A percentile compares a stretch with the other conserved stretches of the same genome.
These are phyloP conservation scores for Acanthoscelides obtectus DNA, from an alignment of 2,888 invertebrate species.

Conservation along the genomic window DNA sequence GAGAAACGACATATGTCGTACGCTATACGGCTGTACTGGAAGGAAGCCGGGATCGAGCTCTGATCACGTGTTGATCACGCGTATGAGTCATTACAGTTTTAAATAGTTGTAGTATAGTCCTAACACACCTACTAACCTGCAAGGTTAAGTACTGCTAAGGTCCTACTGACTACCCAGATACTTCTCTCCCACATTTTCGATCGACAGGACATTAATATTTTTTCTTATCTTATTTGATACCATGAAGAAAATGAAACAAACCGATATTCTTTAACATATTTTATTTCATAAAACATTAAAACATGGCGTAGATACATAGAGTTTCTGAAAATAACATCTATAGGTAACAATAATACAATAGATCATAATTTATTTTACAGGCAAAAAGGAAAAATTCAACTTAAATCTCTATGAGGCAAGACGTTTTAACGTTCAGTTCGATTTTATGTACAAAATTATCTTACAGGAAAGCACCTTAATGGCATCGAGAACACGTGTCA, in stretches of 20 bases:
- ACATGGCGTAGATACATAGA: slow-evolving; percentile 28
- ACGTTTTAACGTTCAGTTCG: slow-evolving; percentile 30
- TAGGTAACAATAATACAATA: slow-evolving; percentile 31
- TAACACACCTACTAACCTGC: too few relatives aligned
- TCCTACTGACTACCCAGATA: too few relatives aligned
- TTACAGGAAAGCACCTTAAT: slow-evolving; percentile 14
- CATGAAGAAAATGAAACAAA: neutral
- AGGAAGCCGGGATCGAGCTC: too few relatives aligned
- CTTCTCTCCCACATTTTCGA: too few relatives aligned
- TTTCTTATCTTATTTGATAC: too few relatives aligned
- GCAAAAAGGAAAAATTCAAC: slow-evolving; percentile 17
- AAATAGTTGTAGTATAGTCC: too few relatives aligned
- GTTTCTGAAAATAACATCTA: slow-evolving; percentile 27
- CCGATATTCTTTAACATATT: slow-evolving; percentile 25
- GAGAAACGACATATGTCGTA: too few relatives aligned
- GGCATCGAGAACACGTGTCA: slow-evolving; percentile 13
- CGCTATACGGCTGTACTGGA: too few relatives aligned
- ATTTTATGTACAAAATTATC: slow-evolving; percentile 23
- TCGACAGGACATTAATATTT: too few relatives aligned
- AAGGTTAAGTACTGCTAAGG: too few relatives aligned
- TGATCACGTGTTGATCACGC: too few relatives aligned
- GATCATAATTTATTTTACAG: slow-evolving; percentile 22
- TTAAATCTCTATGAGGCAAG: slow-evolving; percentile 32
- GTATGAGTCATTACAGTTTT: too few relatives aligned
- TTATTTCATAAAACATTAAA: slow-evolving; percentile 29